phyloP scores from a whole-genome alignment of 2,888 invertebrate species.

The Mythimna pallens region DNA sequence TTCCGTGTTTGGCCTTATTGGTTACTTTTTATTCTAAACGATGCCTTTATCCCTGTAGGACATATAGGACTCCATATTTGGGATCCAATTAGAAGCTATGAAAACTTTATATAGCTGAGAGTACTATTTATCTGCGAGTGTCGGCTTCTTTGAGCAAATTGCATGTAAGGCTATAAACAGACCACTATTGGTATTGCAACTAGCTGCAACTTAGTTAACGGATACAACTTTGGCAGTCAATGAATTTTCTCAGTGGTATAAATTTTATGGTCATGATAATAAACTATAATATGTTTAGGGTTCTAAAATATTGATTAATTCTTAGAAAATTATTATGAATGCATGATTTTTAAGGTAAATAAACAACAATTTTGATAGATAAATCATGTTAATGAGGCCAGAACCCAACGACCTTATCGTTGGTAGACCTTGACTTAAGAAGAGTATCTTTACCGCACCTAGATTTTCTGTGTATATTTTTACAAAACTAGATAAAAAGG shows the following conservation, averaged over 20 bases:
- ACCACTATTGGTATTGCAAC: slow-evolving; percentile 70
- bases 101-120: slow-evolving; percentile 77
- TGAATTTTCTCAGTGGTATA: slow-evolving; percentile 62
- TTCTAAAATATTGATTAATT: slow-evolving; percentile 23
- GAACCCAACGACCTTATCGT: too few relatives aligned
- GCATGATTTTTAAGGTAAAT: not conserved
- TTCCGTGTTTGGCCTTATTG: slow-evolving; percentile 13
- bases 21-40: slow-evolving; percentile 41
- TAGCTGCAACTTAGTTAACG: slow-evolving; percentile 81
- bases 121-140: slow-evolving; percentile 77
- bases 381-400: not conserved
- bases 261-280: slow-evolving; percentile 56
- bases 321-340: not conserved
- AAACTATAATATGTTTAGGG: slow-evolving; percentile 18
- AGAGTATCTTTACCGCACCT: not conserved
- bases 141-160: slow-evolving; percentile 83
- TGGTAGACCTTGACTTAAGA: not conserved
- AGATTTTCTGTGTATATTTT: not conserved
- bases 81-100: slow-evolving; percentile 80
- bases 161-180: slow-evolving; percentile 78
- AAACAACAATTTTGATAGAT: not conserved
- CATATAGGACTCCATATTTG: slow-evolving; percentile 69
- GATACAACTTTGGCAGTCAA: slow-evolving; percentile 69
- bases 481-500: not conserved
- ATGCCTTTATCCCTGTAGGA: slow-evolving; percentile 32